Base-by-base conservation (phyloP, 2,113 vertebrate genomes). In the Rhineura floridana region DNA sequence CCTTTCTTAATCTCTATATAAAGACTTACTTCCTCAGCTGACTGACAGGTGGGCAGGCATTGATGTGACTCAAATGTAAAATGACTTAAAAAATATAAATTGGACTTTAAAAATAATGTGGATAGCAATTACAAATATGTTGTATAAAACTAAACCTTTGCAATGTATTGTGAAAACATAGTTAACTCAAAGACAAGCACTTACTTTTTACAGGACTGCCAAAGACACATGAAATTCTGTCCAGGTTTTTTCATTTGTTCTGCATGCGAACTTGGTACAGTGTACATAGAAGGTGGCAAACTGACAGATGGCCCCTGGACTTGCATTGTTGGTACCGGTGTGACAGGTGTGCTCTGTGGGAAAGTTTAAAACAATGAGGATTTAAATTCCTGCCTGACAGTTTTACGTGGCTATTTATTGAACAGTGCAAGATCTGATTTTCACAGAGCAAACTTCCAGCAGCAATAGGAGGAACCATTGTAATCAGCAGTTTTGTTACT, bases 201-300 rank as follows among this genome's bases (percentile, higher is more conserved):
- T 94, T 97, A 99, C 99, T 98, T 98, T 98, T 98, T 99, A 97
- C 99, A 99, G 91, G 98, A 98, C 81, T 99, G 98, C 99, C 99
- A 99, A 80, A 99, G 97, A 98, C 99, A 99, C 97, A 98, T 99
- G 96, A 99, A 99, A 96, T 98, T 99, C 96, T 99, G 99, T 95
- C 98, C 99, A 85, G 98, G 96, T 96, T 98, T 99, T 93, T 98
- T 98, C 93, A 94, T 94, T 81, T 97, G 98, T 90, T 99, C 98
- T 69, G 96, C 91, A 1, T 96, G 97, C 30, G 96, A 97, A 87
- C 96, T 94, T 90, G 97, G 97, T 92, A 96, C 96, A 92, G 95
- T 95, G 92, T 97, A 96, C 23, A 96, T 93, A 89, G 97, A 95
- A 28, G 97, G 96, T 87, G 97, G 98, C 86, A 97, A 96, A 94